Base-by-base conservation (phyloP, 1,140 invertebrate genomes). In the Tetraneura akinire region DNA sequence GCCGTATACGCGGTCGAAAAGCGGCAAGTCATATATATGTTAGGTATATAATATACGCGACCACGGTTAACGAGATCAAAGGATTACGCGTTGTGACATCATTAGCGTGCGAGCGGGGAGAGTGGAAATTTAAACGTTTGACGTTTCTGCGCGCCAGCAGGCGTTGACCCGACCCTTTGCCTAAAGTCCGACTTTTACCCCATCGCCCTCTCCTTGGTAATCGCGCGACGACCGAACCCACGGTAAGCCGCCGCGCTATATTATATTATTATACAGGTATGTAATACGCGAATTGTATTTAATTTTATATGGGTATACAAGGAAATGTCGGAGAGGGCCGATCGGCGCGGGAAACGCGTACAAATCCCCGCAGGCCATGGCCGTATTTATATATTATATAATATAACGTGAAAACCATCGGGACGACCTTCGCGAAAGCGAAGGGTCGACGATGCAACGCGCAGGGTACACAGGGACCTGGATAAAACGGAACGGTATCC, bases 61-160 rank as follows among this genome's bases (percentile, higher is more conserved):
- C 49, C 70, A 3, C 70, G n/a, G 51, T 74, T 55, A 74, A 74
- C 47, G 71, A 53, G 71, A 74, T 74, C 71, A 74, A 74, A 53
- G 49, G 71, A 74, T 74, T 74, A 74, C 18, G 71, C 71, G 32
- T 29, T 10, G 64, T 14, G 51, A 74, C 64, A 68, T 68, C 51
- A 57, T 55, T 74, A 74, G 49, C 42, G 70, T 42, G 51, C 29
- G 49, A 4, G n/a, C 10, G 29, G 51, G 49, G 53, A n/a, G 18
- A 14, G 49, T 26, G 10, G 47, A 29, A 49, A 51, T 51, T 74
- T 74, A 57, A 74, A 74, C 32, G 71, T 74, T 74, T 74, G 70
- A 73, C 70, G 49, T 11, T 74, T 26, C 23, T 18, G 3, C 32
- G 32, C 32, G n/a, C n/a, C n/a, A n/a, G n/a, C 11, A 10, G 11